Percentiles rank a stretch among this genome's conserved stretches.
Evolutionary conservation across 2,797 vertebrate genomes (phyloP).

Genomic region (Myotis planiceps): DNA sequence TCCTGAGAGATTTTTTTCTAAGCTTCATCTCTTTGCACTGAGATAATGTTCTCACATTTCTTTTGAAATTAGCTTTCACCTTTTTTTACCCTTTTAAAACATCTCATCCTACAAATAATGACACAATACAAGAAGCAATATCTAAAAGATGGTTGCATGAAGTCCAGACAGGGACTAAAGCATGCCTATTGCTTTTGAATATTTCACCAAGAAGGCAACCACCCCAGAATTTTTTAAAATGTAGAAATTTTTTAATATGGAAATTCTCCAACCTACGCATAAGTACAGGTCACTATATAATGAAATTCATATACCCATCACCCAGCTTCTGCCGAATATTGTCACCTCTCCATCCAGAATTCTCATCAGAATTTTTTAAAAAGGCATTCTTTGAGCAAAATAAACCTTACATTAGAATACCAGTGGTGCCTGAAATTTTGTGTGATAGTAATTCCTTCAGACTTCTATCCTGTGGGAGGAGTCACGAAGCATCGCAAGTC

Average conservation of each 20-base stretch:
- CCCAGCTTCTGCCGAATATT: neutral
- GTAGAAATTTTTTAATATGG: neutral
- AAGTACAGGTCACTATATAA: neutral
- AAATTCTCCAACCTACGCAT: neutral
- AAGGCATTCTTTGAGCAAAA: neutral
- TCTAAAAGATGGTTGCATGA: neutral
- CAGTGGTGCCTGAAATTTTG: neutral
- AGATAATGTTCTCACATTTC: neutral
- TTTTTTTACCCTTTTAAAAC: conserved; percentile 6
- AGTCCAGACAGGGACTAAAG: neutral
- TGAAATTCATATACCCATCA: neutral
- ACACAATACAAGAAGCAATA: neutral
- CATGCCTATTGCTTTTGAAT: neutral
- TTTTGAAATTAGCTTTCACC: conserved; percentile 29
- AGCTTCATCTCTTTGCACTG: conserved; percentile 3
- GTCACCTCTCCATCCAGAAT: neutral
- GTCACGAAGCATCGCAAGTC: neutral
- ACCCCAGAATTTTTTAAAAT: neutral
- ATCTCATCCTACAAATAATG: conserved; percentile 8
- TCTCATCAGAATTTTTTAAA: neutral
- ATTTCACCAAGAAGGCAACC: neutral
- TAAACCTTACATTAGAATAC: neutral
- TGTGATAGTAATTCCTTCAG: neutral
- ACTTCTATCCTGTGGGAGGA: neutral
- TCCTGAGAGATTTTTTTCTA: neutral